Evolutionary conservation across 2,113 vertebrate genomes (phyloP).

Genomic region (Pteropus alecto): DNA sequence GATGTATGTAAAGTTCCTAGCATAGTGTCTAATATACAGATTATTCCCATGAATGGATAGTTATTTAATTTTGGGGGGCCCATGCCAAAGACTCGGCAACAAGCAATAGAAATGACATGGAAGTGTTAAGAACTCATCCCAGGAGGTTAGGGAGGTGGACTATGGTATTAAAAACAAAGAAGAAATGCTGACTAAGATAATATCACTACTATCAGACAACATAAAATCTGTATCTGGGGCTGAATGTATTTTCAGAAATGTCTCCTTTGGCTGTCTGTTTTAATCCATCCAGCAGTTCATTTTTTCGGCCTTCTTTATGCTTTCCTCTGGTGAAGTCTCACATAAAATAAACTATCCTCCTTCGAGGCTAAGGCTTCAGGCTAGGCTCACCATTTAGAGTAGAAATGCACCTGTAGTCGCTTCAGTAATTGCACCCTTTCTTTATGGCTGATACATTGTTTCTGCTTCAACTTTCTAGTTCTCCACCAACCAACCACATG

Average conservation of each 20-base stretch:
- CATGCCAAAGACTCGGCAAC: background rate
- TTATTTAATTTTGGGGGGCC: background rate
- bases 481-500: background rate
- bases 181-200: background rate
- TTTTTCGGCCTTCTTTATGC: background rate
- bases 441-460: background rate
- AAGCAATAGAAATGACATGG: background rate
- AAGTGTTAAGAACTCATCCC: background rate
- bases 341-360: background rate
- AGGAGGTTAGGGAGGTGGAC: background rate
- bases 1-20: background rate
- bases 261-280: background rate
- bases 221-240: background rate
- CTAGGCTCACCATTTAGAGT: background rate
- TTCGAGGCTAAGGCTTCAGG: background rate
- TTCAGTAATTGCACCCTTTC: background rate
- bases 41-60: background rate
- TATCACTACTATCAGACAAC: background rate
- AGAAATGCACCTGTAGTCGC: background rate
- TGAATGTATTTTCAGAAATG: background rate
- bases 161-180: background rate
- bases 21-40: background rate
- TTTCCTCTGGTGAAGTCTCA: background rate
- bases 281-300: background rate
- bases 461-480: background rate